Base-by-base conservation (phyloP, 2,113 vertebrate genomes). In the Microtus montanus region DNA sequence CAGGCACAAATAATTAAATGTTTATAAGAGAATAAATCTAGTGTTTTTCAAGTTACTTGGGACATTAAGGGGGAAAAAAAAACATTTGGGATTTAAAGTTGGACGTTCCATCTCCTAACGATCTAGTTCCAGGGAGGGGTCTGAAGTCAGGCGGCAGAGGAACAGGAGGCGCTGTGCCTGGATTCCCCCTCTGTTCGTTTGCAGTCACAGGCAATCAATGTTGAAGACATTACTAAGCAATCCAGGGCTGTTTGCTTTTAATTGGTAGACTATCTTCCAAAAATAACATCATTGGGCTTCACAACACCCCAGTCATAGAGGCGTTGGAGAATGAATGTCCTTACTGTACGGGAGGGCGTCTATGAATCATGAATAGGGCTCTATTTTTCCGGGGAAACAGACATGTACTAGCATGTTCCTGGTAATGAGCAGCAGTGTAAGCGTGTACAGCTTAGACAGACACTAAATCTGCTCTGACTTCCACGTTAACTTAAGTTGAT, bases 341-440 rank as follows among this genome's bases (percentile, higher is more conserved):
- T 92, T 89, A 84, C 97, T 97, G 94, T 96, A 92, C 22, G 1
- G 19, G 94, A 96, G 90, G 38, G 49, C 84, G 38, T 96, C 89
- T 52, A 41, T 97, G 94, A 96, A 88, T 95, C 98, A 47, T 92
- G 98, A 97, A 97, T 97, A 87, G 35, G 47, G 77, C 93, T 96
- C 93, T 96, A 87, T 97, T 98, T 98, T 97, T 96, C 87, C 82
- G 24, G 84, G 89, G 98, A 94, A 96, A 97, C 35, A 98, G 97
- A 96, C 91, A 96, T 52, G 93, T 86, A 75, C 88, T 12, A 10
- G 78, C 58, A 70, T 95, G 97, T 90, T 92, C 88, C 44, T 95
- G 85, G 93, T 96, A 95, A 96, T 38, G 75, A 94, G 64, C 28
- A 91, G 49, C 87, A 97, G 95, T 97, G 96, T 95, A 88, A 94